phyloP scores from a whole-genome alignment of 2,888 invertebrate genomes.

The Hedychridium roseum region DNA sequence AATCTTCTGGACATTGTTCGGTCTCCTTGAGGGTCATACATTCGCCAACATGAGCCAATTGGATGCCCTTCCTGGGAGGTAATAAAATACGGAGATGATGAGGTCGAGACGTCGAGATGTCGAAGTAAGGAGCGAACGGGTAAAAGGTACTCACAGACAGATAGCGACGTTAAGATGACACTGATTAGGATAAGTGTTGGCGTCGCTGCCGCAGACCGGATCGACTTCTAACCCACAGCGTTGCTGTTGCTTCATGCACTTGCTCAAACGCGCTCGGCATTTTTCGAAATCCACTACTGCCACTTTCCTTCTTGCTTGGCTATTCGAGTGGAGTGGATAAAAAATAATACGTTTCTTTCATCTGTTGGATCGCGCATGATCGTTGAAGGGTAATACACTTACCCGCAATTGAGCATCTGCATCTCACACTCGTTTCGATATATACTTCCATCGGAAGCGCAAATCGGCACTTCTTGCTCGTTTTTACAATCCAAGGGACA shows the following conservation, averaged over 20 bases:
- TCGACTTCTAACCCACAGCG: conserved; percentile 74
- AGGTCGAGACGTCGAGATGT: no score
- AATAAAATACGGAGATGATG: no score
- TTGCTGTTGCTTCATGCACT: conserved; percentile 78
- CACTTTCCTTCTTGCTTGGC: conserved; percentile 68
- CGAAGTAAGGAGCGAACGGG: no score
- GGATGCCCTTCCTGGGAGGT: conserved; percentile 78
- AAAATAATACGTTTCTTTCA: background rate
- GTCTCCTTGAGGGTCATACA: conserved; percentile 77
- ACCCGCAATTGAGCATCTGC: conserved; percentile 90
- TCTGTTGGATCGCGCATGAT: background rate
- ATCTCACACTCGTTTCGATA: conserved; percentile 90
- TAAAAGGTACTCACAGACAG: conserved; percentile 74
- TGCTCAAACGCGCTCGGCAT: conserved; percentile 76
- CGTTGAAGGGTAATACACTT: conserved; percentile 54
- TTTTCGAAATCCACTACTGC: conserved; percentile 81
- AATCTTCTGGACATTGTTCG: conserved; percentile 72
- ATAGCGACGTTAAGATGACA: conserved; percentile 85
- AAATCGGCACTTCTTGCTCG: conserved; percentile 78
- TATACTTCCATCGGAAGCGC: conserved; percentile 88
- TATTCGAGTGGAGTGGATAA: conserved; percentile 18
- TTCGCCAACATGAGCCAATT: conserved; percentile 87
- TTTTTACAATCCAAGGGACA: conserved; percentile 80
- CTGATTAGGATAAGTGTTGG: conserved; percentile 83
- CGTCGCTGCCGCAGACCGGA: conserved; percentile 90